These are phyloP conservation scores for Habrosyne pyritoides DNA, from an alignment of 2,888 invertebrate species.

Conservation along the genomic window DNA sequence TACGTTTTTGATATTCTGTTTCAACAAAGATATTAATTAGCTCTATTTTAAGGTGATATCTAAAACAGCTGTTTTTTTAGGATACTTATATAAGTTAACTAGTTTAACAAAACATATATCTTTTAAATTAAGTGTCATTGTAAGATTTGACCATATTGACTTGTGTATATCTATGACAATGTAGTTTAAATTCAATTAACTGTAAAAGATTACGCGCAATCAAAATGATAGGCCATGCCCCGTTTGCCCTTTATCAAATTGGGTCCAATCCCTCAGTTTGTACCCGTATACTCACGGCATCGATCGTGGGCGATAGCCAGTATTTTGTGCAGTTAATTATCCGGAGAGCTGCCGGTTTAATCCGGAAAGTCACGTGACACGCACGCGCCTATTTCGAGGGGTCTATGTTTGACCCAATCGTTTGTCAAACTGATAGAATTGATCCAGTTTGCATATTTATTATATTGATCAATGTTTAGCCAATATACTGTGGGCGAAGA, in stretches of 20 bases:
- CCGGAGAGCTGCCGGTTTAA: slow-evolving; percentile 70
- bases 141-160: not conserved
- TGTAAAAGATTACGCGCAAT: slow-evolving; percentile 32
- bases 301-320: slow-evolving; percentile 64
- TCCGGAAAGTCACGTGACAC: slow-evolving; percentile 78
- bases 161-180: not conserved
- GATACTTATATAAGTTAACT: too few relatives aligned
- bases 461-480: slow-evolving; percentile 4
- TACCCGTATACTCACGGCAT: slow-evolving; percentile 46
- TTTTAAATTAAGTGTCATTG: too few relatives aligned
- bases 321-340: slow-evolving; percentile 82
- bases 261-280: slow-evolving; percentile 30
- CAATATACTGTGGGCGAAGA: not conserved
- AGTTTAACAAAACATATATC: too few relatives aligned
- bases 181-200: slow-evolving; percentile 22
- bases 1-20: too few relatives aligned
- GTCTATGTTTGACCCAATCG: slow-evolving; percentile 54
- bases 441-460: slow-evolving; percentile 14
- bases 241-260: slow-evolving; percentile 46
- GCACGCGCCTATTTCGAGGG: slow-evolving; percentile 66
- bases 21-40: too few relatives aligned
- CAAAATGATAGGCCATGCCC: slow-evolving; percentile 33
- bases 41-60: too few relatives aligned
- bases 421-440: slow-evolving; percentile 14
- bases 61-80: too few relatives aligned